A percentile compares a stretch with the other conserved stretches of the same genome.
Evolutionary conservation across 1,140 invertebrate species (phyloP).

Genomic region (Ptiloglossa arizonensis): DNA sequence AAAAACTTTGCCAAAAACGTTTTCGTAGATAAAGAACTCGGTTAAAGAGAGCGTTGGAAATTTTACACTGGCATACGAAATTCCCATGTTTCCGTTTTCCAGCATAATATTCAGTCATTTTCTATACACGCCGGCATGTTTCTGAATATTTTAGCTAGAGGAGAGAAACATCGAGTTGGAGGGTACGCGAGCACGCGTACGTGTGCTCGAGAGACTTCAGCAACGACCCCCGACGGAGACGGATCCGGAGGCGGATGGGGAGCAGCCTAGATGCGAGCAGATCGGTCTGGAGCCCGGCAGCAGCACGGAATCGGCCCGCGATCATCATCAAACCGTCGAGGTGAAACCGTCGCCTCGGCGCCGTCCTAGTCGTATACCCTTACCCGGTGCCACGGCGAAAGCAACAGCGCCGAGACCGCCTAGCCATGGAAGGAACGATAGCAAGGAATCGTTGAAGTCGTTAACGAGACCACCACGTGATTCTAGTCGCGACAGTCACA

Average conservation of each 20-base stretch:
- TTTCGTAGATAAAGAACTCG: too few species aligned
- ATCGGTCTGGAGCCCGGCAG: conserved; percentile 83
- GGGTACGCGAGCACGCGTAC: conserved; percentile 88
- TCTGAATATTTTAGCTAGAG: conserved; percentile 84
- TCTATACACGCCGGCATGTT: neutral
- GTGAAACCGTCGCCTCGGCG: conserved; percentile 82
- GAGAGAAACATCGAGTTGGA: conserved; percentile 91
- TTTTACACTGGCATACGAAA: too few species aligned
- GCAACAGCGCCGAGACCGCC: conserved; percentile 78
- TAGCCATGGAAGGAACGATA: conserved; percentile 81
- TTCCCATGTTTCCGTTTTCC: too few species aligned
- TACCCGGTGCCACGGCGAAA: conserved; percentile 81
- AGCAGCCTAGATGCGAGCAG: conserved; percentile 82
- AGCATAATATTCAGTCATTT: neutral
- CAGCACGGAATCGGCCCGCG: conserved; percentile 85
- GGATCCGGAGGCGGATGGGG: conserved; percentile 70
- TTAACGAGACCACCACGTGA: conserved; percentile 71
- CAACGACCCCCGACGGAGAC: conserved; percentile 73
- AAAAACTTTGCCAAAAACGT: too few species aligned
- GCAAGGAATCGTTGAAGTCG: conserved; percentile 84
- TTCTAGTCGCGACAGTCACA: conserved; percentile 71
- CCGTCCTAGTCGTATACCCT: conserved; percentile 87
- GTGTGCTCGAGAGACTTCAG: conserved; percentile 85
- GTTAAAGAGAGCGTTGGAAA: too few species aligned
- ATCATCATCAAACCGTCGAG: conserved; percentile 76